Conservation (phyloP, 2,888 invertebrate species). For the Willowsia nigromaculata region DNA sequence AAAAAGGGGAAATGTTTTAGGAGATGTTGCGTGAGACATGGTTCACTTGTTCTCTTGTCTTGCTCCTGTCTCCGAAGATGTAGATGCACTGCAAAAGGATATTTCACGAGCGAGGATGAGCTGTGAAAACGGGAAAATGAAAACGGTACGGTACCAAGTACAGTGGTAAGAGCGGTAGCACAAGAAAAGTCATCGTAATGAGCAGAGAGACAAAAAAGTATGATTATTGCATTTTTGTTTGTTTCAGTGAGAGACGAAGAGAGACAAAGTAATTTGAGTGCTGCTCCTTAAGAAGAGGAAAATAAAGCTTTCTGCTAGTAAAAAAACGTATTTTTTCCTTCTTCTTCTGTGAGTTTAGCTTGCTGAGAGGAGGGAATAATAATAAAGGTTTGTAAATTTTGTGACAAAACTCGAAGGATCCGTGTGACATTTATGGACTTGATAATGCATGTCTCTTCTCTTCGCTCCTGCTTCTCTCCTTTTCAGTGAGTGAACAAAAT, state of each 20-base stretch:
- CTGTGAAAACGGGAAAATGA: constrained; percentile 30
- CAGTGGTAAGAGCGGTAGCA: constrained; percentile 34
- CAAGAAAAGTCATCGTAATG: constrained; percentile 31
- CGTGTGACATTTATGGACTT: constrained; percentile 72
- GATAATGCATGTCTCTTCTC: constrained; percentile 71
- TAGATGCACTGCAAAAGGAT: not conserved
- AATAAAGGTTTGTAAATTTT: constrained; percentile 59
- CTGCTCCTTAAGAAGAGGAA: not conserved
- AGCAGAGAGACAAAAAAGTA: constrained; percentile 32
- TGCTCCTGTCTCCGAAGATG: not conserved
- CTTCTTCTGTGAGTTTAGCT: not conserved
- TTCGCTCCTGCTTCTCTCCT: not conserved
- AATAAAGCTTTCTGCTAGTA: constrained; percentile 53
- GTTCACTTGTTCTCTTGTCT: constrained; percentile 42
- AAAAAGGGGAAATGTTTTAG: not conserved
- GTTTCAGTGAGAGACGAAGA: constrained; percentile 16
- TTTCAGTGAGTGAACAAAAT: not conserved
- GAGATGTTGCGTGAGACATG: not conserved
- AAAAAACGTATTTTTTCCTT: constrained; percentile 31
- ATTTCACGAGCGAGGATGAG: not conserved
- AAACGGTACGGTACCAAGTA: not conserved
- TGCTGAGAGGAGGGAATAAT: not conserved
- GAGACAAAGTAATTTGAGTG: constrained; percentile 60
- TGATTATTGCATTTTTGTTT: constrained; percentile 36
- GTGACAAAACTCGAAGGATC: constrained; percentile 61